Evolutionary conservation across 2,888 invertebrate species (phyloP).

Genomic region (Diabrotica balteata): DNA sequence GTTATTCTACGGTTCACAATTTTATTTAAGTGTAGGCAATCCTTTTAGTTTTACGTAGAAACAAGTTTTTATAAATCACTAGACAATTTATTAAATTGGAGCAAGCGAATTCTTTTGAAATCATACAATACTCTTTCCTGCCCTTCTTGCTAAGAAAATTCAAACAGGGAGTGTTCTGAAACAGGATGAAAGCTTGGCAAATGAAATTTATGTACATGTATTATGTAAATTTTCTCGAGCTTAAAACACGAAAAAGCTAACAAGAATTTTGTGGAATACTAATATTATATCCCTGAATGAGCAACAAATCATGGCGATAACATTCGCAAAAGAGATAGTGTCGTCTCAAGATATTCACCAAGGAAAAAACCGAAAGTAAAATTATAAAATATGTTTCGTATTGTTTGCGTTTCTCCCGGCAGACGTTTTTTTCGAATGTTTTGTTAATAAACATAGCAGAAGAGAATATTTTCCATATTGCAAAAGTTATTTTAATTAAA

Average conservation of each 20-base stretch:
- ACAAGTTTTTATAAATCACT: slow-evolving; percentile 17
- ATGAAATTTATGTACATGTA: slow-evolving; percentile 34
- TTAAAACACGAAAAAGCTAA: slow-evolving; percentile 31
- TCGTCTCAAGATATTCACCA: neutral
- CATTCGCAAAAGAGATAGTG: slow-evolving; percentile 9
- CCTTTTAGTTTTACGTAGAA: too few species aligned
- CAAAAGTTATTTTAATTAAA: too few species aligned
- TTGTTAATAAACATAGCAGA: too few species aligned
- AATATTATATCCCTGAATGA: slow-evolving; percentile 27
- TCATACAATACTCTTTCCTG: slow-evolving; percentile 29
- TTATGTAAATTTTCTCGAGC: slow-evolving; percentile 31
- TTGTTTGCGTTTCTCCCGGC: neutral
- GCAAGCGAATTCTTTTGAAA: slow-evolving; percentile 23
- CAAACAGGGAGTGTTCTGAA: slow-evolving; percentile 28
- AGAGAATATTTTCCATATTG: too few species aligned
- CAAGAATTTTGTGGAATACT: slow-evolving; percentile 31
- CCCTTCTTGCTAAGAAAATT: slow-evolving; percentile 25
- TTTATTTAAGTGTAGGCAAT: too few species aligned
- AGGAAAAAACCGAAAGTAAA: neutral
- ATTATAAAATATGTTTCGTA: slow-evolving; percentile 1
- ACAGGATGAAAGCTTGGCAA: slow-evolving; percentile 29
- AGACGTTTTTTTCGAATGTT: too few species aligned
- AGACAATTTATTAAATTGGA: slow-evolving; percentile 24
- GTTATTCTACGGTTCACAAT: too few species aligned
- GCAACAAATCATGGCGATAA: slow-evolving; percentile 29